Conservation (phyloP, 2,113 vertebrate species). For the Zingel zingel region DNA sequence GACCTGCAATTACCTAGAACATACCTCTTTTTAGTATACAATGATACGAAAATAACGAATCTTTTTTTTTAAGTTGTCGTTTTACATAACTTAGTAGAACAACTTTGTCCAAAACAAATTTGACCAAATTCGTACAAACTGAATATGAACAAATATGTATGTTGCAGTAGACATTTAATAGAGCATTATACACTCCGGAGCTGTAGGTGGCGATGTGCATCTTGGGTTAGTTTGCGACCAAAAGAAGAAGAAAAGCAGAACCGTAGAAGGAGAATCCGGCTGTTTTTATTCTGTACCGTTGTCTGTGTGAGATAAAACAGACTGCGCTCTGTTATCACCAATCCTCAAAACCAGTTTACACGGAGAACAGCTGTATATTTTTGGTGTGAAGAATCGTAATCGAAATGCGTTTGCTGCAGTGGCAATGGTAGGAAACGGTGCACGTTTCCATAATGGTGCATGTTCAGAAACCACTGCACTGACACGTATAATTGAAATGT, state of each 20-base stretch:
- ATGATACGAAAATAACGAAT: no score
- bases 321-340: neutral
- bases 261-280: slow-evolving; percentile 51
- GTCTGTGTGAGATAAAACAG: neutral
- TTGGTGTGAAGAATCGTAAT: neutral
- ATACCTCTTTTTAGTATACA: no score
- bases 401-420: slow-evolving; percentile 11
- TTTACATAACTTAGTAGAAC: no score
- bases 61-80: no score
- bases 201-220: slow-evolving; percentile 31
- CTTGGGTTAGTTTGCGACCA: accelerated
- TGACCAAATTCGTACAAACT: neutral
- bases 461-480: neutral
- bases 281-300: slow-evolving; percentile 5
- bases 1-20: no score
- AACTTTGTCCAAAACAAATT: no score
- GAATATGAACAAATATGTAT: neutral
- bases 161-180: neutral
- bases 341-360: neutral
- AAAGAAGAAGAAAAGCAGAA: slow-evolving; percentile 10
- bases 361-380: neutral
- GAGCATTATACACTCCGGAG: neutral
- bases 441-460: neutral
- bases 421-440: slow-evolving; percentile 25
- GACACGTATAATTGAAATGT: slow-evolving; percentile 1